A percentile compares a stretch with the other conserved stretches of the same genome.
phyloP scores from a whole-genome alignment of 2,888 invertebrate species.

The Nymphalis c-album region DNA sequence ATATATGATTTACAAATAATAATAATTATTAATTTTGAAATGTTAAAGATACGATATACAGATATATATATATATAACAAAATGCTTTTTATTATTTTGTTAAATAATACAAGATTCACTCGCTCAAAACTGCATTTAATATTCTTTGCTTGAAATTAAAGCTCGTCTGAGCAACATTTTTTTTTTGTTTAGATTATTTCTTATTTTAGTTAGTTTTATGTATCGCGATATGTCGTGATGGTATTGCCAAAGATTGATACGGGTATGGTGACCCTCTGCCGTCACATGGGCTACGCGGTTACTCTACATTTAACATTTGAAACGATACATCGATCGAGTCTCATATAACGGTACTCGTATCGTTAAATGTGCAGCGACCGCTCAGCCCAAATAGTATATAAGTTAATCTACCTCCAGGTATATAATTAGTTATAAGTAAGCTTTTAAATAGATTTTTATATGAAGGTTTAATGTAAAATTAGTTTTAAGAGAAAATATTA shows the following conservation, averaged over 20 bases:
- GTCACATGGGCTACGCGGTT: conserved; percentile 70
- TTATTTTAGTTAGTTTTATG: conserved; percentile 57
- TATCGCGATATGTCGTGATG: conserved; percentile 81
- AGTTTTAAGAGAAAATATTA: conserved; percentile 62
- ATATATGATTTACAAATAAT: neutral
- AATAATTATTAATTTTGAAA: neutral
- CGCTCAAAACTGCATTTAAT: conserved; percentile 59
- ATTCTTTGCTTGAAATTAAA: conserved; percentile 45
- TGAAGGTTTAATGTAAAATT: conserved; percentile 70
- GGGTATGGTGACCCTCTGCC: conserved; percentile 82
- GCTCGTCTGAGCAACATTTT: conserved; percentile 54
- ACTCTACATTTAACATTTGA: conserved; percentile 49
- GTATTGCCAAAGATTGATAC: conserved; percentile 82
- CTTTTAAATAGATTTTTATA: conserved; percentile 80
- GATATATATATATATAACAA: no score
- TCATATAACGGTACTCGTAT: conserved; percentile 12
- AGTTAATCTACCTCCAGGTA: conserved; percentile 81
- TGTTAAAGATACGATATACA: neutral
- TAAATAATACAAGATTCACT: conserved; percentile 40
- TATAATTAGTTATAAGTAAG: conserved; percentile 73
- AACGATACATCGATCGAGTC: conserved; percentile 30
- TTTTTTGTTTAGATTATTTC: conserved; percentile 47
- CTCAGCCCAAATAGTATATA: conserved; percentile 64
- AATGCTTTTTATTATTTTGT: no score
- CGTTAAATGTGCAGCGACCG: conserved; percentile 55